Evolutionary conservation across 2,113 vertebrate genomes (phyloP).

Genomic region (Lophochroa leadbeateri): DNA sequence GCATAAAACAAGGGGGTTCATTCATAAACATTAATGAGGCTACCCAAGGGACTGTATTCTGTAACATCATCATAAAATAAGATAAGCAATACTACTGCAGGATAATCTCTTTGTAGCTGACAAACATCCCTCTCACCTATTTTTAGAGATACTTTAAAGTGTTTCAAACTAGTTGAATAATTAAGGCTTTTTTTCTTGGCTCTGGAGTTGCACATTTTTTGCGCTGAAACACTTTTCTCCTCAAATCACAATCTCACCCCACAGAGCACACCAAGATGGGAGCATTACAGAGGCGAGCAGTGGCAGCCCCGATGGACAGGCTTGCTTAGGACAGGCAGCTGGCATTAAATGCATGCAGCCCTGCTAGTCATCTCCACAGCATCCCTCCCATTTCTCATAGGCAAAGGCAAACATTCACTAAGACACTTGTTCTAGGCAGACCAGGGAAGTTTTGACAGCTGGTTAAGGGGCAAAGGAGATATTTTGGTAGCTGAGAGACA

Average conservation of each 20-base stretch:
- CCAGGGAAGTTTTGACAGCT: constrained; percentile 46
- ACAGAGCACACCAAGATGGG: not conserved
- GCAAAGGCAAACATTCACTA: not conserved
- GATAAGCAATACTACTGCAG: constrained; percentile 11
- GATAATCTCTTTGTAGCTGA: constrained; percentile 61
- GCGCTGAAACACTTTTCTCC: not conserved
- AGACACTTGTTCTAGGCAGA: not conserved
- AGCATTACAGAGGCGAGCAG: not conserved
- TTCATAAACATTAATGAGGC: constrained; percentile 62
- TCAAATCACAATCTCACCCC: not conserved
- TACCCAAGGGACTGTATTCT: constrained; percentile 59
- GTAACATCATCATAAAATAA: constrained; percentile 67
- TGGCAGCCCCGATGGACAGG: not conserved
- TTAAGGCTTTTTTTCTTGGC: constrained; percentile 15
- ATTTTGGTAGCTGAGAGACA: constrained; percentile 49
- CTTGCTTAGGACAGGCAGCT: not conserved
- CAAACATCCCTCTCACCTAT: constrained; percentile 50
- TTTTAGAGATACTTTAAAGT: constrained; percentile 67
- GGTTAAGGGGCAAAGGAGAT: constrained; percentile 37
- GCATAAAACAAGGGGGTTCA: constrained; percentile 2
- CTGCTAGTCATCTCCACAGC: not conserved
- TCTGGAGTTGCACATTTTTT: not conserved
- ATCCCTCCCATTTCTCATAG: not conserved
- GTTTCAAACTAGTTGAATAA: constrained; percentile 51
- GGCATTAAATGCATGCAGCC: rapidly evolving